A percentile compares a stretch with the other conserved stretches of the same genome.
These are phyloP conservation scores for Rhagonycha lutea DNA, from an alignment of 2,888 invertebrate genomes.

Conservation along the genomic window DNA sequence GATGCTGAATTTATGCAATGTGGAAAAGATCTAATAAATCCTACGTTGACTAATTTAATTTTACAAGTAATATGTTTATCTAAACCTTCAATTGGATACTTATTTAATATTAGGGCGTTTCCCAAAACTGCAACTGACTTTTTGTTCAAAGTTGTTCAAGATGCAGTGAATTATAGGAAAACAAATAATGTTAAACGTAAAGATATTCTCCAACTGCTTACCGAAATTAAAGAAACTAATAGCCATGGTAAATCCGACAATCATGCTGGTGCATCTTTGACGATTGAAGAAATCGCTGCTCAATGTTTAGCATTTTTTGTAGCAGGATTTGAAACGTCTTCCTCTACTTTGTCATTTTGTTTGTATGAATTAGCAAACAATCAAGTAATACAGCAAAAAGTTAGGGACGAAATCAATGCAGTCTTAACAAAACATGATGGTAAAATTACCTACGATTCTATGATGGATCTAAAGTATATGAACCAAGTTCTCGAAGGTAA, in stretches of 20 bases:
- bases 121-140: not conserved
- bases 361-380: not conserved
- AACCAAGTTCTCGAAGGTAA: not conserved
- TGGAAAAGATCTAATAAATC: not conserved
- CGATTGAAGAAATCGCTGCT: not conserved
- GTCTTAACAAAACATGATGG: not conserved
- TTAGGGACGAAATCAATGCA: not conserved
- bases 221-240: not conserved
- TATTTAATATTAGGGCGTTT: not conserved
- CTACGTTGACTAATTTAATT: not conserved
- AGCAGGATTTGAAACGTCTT: not conserved
- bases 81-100: not conserved
- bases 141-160: not conserved
- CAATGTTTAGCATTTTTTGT: not conserved
- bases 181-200: slow-evolving; percentile 8
- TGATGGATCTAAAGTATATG: not conserved
- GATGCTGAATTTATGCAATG: slow-evolving; percentile 24
- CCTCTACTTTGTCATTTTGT: not conserved
- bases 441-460: not conserved
- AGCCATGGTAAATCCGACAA: not conserved
- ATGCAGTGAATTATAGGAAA: slow-evolving; percentile 1
- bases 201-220: not conserved
- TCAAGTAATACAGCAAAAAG: not conserved
- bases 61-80: not conserved
- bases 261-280: not conserved